phyloP scores from a whole-genome alignment of 1,140 invertebrate species.

The Drosophila pruinosa region DNA sequence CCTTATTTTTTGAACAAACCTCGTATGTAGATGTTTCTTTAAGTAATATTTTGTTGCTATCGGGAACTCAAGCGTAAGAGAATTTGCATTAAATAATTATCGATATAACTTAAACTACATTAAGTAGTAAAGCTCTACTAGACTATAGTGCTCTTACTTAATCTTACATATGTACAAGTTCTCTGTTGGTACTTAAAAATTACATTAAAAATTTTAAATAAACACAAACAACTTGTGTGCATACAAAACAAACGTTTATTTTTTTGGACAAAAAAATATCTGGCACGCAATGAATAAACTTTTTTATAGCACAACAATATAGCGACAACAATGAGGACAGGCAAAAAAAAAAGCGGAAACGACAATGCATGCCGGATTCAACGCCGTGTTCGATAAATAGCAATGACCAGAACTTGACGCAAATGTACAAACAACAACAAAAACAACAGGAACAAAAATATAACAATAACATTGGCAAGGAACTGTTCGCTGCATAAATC shows the following conservation, averaged over 20 bases:
- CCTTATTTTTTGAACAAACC: too few relatives aligned
- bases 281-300: conserved; percentile 53
- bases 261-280: conserved; percentile 4
- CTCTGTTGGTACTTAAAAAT: conserved; percentile 5
- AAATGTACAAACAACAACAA: conserved; percentile 21
- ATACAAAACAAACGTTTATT: conserved; percentile 4
- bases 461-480: conserved; percentile 35
- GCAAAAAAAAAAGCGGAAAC: conserved; percentile 37
- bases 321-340: conserved; percentile 1
- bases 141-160: not conserved
- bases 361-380: conserved; percentile 69
- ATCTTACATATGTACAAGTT: not conserved
- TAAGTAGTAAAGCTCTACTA: too few relatives aligned
- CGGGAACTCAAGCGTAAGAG: too few relatives aligned
- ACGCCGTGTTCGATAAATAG: conserved; percentile 43
- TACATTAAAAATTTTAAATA: conserved; percentile 1
- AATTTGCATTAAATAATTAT: too few relatives aligned
- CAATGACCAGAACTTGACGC: conserved; percentile 37
- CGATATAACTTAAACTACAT: too few relatives aligned
- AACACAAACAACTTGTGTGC: conserved; percentile 33
- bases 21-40: too few relatives aligned
- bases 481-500: conserved; percentile 62
- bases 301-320: conserved; percentile 47
- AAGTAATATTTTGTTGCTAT: too few relatives aligned
- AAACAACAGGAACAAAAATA: not conserved